These are phyloP conservation scores for Lepidurus couesii DNA, from an alignment of 1,140 invertebrate genomes.

Conservation along the genomic window DNA sequence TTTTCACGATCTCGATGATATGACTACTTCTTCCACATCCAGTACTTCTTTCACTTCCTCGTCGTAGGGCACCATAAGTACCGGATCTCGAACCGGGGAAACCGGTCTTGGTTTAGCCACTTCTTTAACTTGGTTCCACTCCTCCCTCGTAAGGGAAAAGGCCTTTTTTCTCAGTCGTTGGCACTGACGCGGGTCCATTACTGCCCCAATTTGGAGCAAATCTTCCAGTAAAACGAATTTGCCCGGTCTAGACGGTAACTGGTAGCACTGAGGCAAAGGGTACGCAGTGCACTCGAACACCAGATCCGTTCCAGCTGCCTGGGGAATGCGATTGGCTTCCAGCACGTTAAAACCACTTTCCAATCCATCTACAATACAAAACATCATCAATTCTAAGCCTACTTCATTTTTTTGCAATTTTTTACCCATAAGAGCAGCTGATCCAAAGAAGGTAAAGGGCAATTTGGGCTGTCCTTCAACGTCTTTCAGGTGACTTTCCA, in stretches of 20 bases:
- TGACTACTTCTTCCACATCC: neutral
- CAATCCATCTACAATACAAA: neutral
- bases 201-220: neutral
- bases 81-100: neutral
- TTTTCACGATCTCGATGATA: neutral
- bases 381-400: neutral
- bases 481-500: neutral
- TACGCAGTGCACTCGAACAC: neutral
- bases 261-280: neutral
- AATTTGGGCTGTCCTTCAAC: neutral
- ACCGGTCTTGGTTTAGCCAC: neutral
- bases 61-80: neutral
- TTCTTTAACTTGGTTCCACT: conserved; percentile 10
- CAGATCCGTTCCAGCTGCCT: neutral
- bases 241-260: neutral
- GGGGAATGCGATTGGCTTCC: neutral
- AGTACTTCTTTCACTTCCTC: conserved; percentile 4
- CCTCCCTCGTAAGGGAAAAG: neutral
- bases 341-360: conserved; percentile 8
- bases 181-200: neutral
- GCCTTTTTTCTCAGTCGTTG: neutral
- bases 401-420: too few relatives aligned
- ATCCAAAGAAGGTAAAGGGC: neutral
- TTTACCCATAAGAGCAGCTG: neutral
- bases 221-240: conserved; percentile 10